phyloP scores from a whole-genome alignment of 2,888 invertebrate species.

The Holacanthella duospinosa region DNA sequence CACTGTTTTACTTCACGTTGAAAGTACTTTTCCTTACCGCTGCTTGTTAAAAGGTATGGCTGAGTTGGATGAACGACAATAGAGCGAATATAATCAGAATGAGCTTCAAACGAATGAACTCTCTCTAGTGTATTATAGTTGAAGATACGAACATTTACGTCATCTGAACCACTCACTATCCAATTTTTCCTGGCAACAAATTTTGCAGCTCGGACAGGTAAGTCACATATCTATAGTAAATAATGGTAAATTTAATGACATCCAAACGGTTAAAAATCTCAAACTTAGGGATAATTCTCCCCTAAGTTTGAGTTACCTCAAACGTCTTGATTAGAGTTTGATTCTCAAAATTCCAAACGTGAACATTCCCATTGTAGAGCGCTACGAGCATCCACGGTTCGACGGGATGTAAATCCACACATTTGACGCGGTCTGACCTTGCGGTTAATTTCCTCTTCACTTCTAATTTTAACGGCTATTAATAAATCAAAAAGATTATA shows the following conservation, averaged over 20 bases:
- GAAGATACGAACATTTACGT: conserved; percentile 88
- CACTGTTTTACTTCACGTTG: not conserved
- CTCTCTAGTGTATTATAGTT: conserved; percentile 98
- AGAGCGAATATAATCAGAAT: conserved; percentile 93
- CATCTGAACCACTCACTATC: conserved; percentile 95
- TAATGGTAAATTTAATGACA: not conserved
- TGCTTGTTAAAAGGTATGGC: conserved; percentile 89
- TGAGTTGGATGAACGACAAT: conserved; percentile 96
- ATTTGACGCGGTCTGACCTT: conserved; percentile 95
- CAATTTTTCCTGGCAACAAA: conserved; percentile 97
- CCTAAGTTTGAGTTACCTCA: too few species aligned
- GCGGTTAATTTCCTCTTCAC: conserved; percentile 96
- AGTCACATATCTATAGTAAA: conserved; percentile 66
- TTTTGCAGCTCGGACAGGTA: conserved; percentile 89
- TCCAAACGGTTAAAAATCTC: not conserved
- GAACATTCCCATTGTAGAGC: conserved; percentile 96
- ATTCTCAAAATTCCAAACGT: conserved; percentile 98
- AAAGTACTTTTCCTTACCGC: conserved; percentile 54
- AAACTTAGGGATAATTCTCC: too few species aligned
- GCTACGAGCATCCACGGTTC: conserved; percentile 99
- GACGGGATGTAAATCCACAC: conserved; percentile 91
- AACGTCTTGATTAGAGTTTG: conserved; percentile 80
- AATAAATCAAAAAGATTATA: conserved; percentile 33
- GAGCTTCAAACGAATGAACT: conserved; percentile 92
- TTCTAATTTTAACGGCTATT: conserved; percentile 86